Base-by-base conservation (phyloP, 2,888 invertebrate species). In the Eristalis arbustorum region DNA sequence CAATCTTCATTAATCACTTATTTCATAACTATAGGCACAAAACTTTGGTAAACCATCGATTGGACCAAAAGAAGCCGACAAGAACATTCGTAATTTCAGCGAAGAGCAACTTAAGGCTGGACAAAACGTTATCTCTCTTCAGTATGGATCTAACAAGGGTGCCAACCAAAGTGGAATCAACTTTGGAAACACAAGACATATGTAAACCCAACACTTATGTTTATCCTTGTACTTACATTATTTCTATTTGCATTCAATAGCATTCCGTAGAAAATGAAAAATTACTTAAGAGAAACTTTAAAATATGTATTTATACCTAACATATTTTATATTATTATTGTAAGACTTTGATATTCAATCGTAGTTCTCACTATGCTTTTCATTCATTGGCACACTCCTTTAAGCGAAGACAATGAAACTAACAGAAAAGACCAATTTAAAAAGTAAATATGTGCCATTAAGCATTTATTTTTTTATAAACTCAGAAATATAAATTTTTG, bases 111-210 rank as follows among this genome's bases (percentile, higher is more conserved):
- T 99, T 89, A 95, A 97, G 88, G 98, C 98, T 14, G 98, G 98
- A 0, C 97, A 98, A 91, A 96, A 96, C 67, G 97, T 99, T 84
- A 99, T 98, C 92, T 97, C 97, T 73, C 95, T 98, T 78, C 99
- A 99, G 92, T 98, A 98, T 93, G 99, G 99, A 82, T 97, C 98
- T 91, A 99, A 99, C 95, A 99, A 99, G 93, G 99, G 99, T 34
- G 99, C 99, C 90, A 98, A 94, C 91, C 98, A 98, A 93, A 97
- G 98, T 89, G 99, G 99, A 79, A 97, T 98, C 92, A 99, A 97
- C 93, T 98, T 99, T 91, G 99, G 99, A 90, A 98, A 98, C 94
- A 98, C 98, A 90, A 95, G 98, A 93, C 98, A 99, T 94, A 98
- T 98, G 98, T 98, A 96, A 96, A 94, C 42, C 74, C 11, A 28